A percentile compares a stretch with the other conserved stretches of the same genome.
Conservation (phyloP, 1,140 invertebrate genomes). For the Carposina sasakii region DNA sequence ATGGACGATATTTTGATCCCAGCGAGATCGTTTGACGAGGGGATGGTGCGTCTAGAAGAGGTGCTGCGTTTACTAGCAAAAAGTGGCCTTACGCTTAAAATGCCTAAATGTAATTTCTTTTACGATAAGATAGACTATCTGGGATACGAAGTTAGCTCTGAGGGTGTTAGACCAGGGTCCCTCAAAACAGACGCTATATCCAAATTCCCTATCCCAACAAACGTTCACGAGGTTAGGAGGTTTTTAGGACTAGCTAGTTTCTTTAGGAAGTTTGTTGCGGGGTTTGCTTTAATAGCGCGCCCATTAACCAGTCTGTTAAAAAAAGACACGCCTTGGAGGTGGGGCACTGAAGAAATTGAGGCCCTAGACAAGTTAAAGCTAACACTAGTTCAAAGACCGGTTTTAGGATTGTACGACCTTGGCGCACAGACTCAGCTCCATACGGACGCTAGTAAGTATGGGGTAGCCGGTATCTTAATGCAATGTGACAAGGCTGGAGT, state of each 20-base stretch:
- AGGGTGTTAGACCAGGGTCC: slow-evolving; percentile 31
- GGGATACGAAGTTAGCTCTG: slow-evolving; percentile 4
- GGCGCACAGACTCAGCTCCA: background rate
- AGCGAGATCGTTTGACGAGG: slow-evolving; percentile 20
- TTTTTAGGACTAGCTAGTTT: slow-evolving; percentile 39
- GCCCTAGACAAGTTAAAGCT: background rate
- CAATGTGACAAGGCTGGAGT: background rate
- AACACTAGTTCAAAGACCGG: background rate
- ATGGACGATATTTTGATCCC: slow-evolving; percentile 24
- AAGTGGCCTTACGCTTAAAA: slow-evolving; percentile 29
- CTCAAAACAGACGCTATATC: slow-evolving; percentile 33
- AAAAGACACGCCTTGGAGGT: slow-evolving; percentile 19
- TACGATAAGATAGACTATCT: slow-evolving; percentile 17
- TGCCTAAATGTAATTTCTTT: slow-evolving; percentile 26
- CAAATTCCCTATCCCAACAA: slow-evolving; percentile 25
- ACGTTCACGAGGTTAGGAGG: slow-evolving; percentile 36
- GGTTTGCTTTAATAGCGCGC: slow-evolving; percentile 23
- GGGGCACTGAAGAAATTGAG: slow-evolving; percentile 4
- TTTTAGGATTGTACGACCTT: slow-evolving; percentile 1
- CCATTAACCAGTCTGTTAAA: slow-evolving; percentile 25
- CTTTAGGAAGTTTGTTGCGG: slow-evolving; percentile 34
- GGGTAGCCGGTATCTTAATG: background rate
- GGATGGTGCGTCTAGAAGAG: slow-evolving; percentile 23
- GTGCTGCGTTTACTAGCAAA: slow-evolving; percentile 23
- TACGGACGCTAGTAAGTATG: slow-evolving; percentile 1